These are phyloP conservation scores for Atlantisia rogersi DNA, from an alignment of 2,113 vertebrate genomes.

Conservation along the genomic window DNA sequence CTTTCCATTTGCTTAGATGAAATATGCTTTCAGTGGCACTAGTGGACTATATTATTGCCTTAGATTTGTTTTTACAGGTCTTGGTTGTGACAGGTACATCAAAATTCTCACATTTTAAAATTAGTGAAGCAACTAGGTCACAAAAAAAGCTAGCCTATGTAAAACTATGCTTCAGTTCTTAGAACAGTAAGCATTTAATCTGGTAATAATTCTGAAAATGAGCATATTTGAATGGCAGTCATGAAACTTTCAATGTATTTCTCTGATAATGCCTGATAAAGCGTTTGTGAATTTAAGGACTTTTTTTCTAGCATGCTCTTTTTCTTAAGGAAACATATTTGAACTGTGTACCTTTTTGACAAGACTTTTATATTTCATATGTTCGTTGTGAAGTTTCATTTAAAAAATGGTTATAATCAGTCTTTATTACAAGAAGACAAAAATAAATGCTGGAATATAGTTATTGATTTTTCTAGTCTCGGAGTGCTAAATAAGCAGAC, in stretches of 20 bases:
- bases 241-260: neutral
- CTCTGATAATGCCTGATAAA: neutral
- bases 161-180: neutral
- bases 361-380: neutral
- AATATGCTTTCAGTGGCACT: neutral
- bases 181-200: neutral
- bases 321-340: neutral
- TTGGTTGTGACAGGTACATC: neutral
- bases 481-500: neutral
- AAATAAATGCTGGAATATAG: neutral
- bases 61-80: neutral
- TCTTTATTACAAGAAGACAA: neutral
- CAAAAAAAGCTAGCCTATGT: accelerated
- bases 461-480: neutral
- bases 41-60: neutral
- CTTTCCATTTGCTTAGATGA: neutral
- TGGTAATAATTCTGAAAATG: neutral
- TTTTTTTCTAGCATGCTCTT: neutral
- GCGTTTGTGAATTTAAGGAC: neutral
- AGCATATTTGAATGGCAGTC: neutral
- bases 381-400: neutral
- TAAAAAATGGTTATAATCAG: neutral
- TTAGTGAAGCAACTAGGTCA: neutral
- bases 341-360: neutral
- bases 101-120: neutral